phyloP scores from a whole-genome alignment of 2,888 invertebrate genomes.

The Agrotis exclamationis region DNA sequence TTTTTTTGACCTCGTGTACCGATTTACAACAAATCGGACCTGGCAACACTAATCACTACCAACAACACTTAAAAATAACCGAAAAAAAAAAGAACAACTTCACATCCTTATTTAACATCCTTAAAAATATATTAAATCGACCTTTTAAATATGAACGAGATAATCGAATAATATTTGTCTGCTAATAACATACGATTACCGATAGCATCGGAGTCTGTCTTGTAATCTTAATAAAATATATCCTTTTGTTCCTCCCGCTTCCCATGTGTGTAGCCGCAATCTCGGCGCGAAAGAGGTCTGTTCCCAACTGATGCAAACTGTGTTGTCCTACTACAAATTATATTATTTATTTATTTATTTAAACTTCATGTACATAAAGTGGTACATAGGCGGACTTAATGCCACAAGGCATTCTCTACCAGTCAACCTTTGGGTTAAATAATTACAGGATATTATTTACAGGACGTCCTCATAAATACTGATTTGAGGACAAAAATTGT shows the following conservation, averaged over 20 bases:
- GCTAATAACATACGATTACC: constrained; percentile 54
- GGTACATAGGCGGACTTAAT: too few species aligned
- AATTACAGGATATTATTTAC: too few species aligned
- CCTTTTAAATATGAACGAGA: constrained; percentile 33
- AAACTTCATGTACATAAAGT: too few species aligned
- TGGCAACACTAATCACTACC: too few species aligned
- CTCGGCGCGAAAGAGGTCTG: constrained; percentile 41
- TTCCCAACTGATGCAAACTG: constrained; percentile 20
- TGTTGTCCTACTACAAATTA: background rate
- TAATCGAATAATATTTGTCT: constrained; percentile 59
- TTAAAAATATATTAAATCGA: constrained; percentile 20
- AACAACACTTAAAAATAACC: background rate
- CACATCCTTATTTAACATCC: background rate
- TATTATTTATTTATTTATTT: too few species aligned
- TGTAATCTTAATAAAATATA: constrained; percentile 61
- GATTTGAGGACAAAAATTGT: background rate
- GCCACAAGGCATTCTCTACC: too few species aligned
- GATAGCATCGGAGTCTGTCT: constrained; percentile 53
- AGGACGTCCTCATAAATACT: background rate
- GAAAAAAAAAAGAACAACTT: background rate
- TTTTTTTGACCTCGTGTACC: too few species aligned
- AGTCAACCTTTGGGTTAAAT: too few species aligned
- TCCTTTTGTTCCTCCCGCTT: constrained; percentile 61
- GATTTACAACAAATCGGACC: too few species aligned
- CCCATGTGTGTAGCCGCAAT: constrained; percentile 53